These are phyloP conservation scores for Motacilla alba DNA, from an alignment of 2,113 vertebrate genomes.

Conservation along the genomic window DNA sequence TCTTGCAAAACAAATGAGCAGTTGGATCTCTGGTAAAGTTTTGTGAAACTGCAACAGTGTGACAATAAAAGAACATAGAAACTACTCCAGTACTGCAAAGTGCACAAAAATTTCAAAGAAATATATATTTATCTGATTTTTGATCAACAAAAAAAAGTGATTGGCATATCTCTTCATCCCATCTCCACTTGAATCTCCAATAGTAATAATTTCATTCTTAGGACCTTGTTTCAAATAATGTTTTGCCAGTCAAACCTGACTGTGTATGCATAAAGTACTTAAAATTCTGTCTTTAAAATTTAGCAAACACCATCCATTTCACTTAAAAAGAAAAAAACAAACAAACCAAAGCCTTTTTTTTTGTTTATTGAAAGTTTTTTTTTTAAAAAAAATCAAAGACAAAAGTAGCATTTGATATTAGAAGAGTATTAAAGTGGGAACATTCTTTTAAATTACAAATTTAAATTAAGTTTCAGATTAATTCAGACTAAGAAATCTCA, in stretches of 20 bases:
- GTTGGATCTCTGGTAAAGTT: conserved; percentile 8
- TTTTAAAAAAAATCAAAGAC: neutral
- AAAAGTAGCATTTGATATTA: neutral
- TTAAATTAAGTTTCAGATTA: neutral
- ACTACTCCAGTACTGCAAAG: neutral
- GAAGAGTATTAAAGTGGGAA: neutral
- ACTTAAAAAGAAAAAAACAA: neutral
- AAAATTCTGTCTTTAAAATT: neutral
- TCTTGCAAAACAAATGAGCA: conserved; percentile 52
- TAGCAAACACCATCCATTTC: neutral
- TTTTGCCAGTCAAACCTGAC: neutral
- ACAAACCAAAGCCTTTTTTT: fast-evolving
- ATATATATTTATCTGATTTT: neutral
- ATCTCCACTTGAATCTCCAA: neutral
- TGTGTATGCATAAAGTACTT: neutral
- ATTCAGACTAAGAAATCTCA: neutral
- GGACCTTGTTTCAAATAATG: neutral
- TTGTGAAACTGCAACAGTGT: neutral
- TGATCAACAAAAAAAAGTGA: neutral
- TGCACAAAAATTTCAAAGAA: neutral
- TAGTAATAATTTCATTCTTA: neutral
- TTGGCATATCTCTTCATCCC: neutral
- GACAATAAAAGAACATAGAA: neutral
- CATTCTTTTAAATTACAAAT: neutral
- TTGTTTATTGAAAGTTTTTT: neutral